Conservation (phyloP, 2,888 invertebrate species). For the Tiliacea citrago region DNA sequence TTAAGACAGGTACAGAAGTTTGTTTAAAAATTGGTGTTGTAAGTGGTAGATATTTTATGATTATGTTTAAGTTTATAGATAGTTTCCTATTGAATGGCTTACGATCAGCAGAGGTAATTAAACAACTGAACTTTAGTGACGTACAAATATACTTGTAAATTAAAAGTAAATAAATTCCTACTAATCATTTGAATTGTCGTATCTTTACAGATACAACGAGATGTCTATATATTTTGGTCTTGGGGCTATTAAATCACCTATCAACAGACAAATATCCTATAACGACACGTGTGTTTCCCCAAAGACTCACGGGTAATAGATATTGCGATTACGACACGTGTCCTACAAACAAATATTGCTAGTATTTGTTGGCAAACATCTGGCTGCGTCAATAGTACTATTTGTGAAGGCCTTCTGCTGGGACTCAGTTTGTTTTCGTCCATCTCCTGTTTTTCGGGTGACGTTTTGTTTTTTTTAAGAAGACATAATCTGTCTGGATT, state of each 20-base stretch:
- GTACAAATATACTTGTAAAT: neutral
- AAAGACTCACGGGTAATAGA: slow-evolving; percentile 24
- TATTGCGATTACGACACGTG: slow-evolving; percentile 48
- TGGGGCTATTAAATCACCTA: slow-evolving; percentile 8
- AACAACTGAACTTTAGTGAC: neutral
- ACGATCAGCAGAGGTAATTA: neutral
- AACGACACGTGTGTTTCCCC: slow-evolving; percentile 12
- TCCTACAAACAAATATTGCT: slow-evolving; percentile 56
- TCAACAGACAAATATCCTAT: slow-evolving; percentile 9
- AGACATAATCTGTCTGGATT: neutral
- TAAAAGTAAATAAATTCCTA: neutral
- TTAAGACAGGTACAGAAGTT: neutral
- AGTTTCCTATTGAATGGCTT: neutral
- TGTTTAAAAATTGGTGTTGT: neutral
- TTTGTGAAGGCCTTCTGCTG: slow-evolving; percentile 49
- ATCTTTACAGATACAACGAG: neutral
- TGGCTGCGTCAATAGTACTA: slow-evolving; percentile 58
- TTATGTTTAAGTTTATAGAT: neutral
- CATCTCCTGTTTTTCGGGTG: slow-evolving; percentile 34
- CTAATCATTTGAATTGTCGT: neutral
- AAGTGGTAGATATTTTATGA: neutral
- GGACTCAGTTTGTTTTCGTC: slow-evolving; percentile 36
- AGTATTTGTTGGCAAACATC: slow-evolving; percentile 52
- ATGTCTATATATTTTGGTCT: slow-evolving; percentile 2
- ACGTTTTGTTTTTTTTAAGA: slow-evolving; percentile 45